Conservation (phyloP, 2,888 invertebrate genomes). For the Muschampia plurimacula region DNA sequence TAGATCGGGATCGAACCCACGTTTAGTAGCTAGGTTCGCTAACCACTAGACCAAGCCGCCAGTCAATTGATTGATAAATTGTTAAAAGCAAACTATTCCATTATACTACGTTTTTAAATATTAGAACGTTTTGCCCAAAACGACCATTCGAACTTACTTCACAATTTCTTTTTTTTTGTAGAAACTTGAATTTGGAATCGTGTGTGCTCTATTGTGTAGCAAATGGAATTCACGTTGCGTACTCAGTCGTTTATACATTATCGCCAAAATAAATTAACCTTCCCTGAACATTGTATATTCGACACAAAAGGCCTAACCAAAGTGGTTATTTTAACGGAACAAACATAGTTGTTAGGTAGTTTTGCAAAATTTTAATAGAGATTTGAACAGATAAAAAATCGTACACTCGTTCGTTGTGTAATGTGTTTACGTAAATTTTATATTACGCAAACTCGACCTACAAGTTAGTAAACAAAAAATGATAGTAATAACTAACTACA, state of each 20-base stretch:
- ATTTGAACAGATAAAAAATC: conserved; percentile 54
- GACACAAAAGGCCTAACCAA: conserved; percentile 18
- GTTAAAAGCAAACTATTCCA: too few relatives aligned
- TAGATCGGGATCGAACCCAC: too few relatives aligned
- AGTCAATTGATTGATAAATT: too few relatives aligned
- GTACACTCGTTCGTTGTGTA: conserved; percentile 29
- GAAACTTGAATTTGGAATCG: conserved; percentile 80
- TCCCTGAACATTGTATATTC: not conserved
- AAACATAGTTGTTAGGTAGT: conserved; percentile 55
- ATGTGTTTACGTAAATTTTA: conserved; percentile 56
- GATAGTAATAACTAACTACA: conserved; percentile 14
- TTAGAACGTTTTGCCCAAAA: not conserved
- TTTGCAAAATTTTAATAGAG: conserved; percentile 67
- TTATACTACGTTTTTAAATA: not conserved
- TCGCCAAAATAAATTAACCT: conserved; percentile 54
- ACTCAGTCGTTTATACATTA: conserved; percentile 54
- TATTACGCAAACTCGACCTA: conserved; percentile 53
- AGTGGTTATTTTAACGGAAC: conserved; percentile 45
- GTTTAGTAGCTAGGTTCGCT: too few relatives aligned
- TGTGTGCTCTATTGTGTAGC: conserved; percentile 81
- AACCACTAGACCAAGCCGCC: too few relatives aligned
- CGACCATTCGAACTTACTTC: conserved; percentile 16
- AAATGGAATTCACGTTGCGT: conserved; percentile 77
- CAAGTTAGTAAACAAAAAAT: conserved; percentile 48
- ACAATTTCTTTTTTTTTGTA: conserved; percentile 55